A percentile compares a stretch with the other conserved stretches of the same genome.
Evolutionary conservation across 2,797 vertebrate species (phyloP).

Genomic region (Siniperca scherzeri): DNA sequence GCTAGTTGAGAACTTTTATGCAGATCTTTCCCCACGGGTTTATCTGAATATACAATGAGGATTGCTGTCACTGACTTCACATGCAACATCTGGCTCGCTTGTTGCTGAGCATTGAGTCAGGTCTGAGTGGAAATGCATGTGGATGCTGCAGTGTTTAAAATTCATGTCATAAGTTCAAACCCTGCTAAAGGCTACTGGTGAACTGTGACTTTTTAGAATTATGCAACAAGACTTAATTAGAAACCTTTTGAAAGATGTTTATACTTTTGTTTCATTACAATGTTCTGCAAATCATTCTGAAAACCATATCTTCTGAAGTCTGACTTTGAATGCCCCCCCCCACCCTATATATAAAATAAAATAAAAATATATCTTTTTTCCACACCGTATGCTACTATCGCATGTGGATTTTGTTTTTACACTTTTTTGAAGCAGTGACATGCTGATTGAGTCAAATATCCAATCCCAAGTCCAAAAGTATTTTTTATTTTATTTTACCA

Average conservation of each 20-base stretch:
- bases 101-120: constrained; percentile 14
- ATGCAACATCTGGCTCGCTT: constrained; percentile 34
- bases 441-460: neutral
- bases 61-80: constrained; percentile 13
- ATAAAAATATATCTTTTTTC: neutral
- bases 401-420: neutral
- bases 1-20: neutral
- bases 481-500: neutral
- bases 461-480: neutral
- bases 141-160: constrained; percentile 17
- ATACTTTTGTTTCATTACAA: neutral
- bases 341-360: neutral
- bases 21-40: neutral
- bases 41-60: constrained; percentile 33
- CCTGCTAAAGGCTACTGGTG: constrained; percentile 4
- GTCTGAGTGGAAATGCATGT: constrained; percentile 1
- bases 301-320: neutral
- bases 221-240: constrained; percentile 6
- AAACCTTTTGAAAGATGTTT: neutral
- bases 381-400: neutral
- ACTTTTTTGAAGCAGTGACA: neutral
- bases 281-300: neutral
- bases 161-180: constrained; percentile 6
- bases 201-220: constrained; percentile 18
- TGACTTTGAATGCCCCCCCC: neutral